Percentiles rank a stretch among this genome's conserved stretches.
Evolutionary conservation across 2,113 vertebrate species (phyloP).

Genomic region (Melanocharis versteri): DNA sequence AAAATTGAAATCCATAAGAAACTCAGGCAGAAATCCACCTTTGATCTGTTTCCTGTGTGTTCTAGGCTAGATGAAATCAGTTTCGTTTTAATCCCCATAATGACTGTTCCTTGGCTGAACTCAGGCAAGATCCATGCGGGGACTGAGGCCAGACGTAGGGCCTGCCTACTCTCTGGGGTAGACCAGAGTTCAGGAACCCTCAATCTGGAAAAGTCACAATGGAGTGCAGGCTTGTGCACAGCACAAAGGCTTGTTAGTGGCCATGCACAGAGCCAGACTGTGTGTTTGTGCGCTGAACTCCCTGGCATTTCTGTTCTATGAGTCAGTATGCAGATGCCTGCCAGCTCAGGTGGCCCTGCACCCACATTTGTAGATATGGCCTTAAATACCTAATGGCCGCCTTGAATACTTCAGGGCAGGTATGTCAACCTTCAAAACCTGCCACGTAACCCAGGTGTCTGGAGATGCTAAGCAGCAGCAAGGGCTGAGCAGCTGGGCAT

Average conservation of each 20-base stretch:
- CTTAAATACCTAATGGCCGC: not conserved
- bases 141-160: not conserved
- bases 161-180: not conserved
- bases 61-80: conserved; percentile 25
- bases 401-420: not conserved
- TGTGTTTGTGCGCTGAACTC: not conserved
- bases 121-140: not conserved
- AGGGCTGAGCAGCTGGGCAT: not conserved
- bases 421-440: not conserved
- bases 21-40: conserved; percentile 1
- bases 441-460: not conserved
- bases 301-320: not conserved
- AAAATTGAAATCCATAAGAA: conserved; percentile 26
- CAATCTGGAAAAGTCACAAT: not conserved
- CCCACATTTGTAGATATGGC: not conserved
- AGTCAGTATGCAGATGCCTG: not conserved
- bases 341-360: not conserved
- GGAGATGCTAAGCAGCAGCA: not conserved
- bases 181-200: not conserved
- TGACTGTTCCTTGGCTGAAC: conserved; percentile 11
- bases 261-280: not conserved
- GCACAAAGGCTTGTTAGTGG: not conserved
- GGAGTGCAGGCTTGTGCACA: not conserved
- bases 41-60: conserved; percentile 20
- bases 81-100: conserved; percentile 41